phyloP scores from a whole-genome alignment of 2,888 invertebrate genomes.

The Norana najaformis region DNA sequence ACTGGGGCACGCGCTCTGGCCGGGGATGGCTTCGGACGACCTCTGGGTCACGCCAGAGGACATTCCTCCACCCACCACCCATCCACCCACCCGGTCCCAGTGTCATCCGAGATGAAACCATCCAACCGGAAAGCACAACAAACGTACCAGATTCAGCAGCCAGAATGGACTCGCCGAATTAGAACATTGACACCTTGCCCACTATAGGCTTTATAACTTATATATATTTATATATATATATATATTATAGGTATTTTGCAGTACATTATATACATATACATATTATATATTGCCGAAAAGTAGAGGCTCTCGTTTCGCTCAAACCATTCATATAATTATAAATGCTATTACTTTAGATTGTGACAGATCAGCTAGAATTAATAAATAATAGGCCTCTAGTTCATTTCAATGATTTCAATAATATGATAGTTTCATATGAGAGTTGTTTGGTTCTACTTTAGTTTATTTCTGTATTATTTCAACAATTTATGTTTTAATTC shows the following conservation, averaged over 20 bases:
- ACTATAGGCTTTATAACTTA: neutral
- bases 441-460: too few relatives aligned
- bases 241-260: neutral
- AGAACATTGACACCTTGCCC: conserved; percentile 2
- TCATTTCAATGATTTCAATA: too few relatives aligned
- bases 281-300: too few relatives aligned
- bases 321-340: too few relatives aligned
- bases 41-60: conserved; percentile 8
- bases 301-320: too few relatives aligned
- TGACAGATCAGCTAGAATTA: too few relatives aligned
- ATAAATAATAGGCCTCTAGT: too few relatives aligned
- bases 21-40: conserved; percentile 20
- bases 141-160: conserved; percentile 8
- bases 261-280: neutral
- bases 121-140: neutral
- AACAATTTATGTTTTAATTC: too few relatives aligned
- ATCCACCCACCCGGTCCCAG: neutral
- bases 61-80: neutral
- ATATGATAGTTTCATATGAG: too few relatives aligned
- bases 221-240: neutral
- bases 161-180: conserved; percentile 13
- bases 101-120: neutral
- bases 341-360: too few relatives aligned
- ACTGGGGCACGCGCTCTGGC: conserved; percentile 17
- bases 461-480: too few relatives aligned